Conservation (phyloP, 2,888 invertebrate species). For the Poecilus cupreus region DNA sequence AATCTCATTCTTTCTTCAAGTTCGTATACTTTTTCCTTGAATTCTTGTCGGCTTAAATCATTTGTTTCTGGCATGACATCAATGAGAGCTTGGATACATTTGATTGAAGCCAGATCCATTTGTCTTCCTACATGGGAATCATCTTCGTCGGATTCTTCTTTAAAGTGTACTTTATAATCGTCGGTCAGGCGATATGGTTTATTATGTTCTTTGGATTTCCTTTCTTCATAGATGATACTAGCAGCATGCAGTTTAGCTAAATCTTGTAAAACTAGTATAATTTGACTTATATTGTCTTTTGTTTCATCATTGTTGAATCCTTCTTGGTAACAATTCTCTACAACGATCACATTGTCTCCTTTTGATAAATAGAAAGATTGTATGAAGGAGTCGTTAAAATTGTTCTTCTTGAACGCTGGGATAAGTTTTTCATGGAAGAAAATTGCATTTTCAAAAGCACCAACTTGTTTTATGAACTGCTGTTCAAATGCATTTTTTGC, state of each 20-base stretch:
- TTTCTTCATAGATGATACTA: conserved; percentile 67
- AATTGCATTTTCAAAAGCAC: conserved; percentile 61
- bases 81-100: conserved; percentile 53
- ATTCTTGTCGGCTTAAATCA: conserved; percentile 27
- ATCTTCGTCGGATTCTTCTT: conserved; percentile 68
- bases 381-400: conserved; percentile 64
- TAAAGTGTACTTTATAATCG: conserved; percentile 66
- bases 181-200: conserved; percentile 63
- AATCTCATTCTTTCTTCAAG: conserved; percentile 34
- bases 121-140: conserved; percentile 65
- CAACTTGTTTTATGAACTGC: conserved; percentile 38
- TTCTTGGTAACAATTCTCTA: conserved; percentile 67
- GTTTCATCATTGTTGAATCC: conserved; percentile 62
- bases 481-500: too few relatives aligned
- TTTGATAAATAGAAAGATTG: conserved; percentile 67
- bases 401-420: conserved; percentile 11
- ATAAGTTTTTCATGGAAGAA: conserved; percentile 57
- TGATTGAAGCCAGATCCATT: conserved; percentile 52
- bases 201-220: conserved; percentile 59
- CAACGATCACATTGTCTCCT: conserved; percentile 64
- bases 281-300: conserved; percentile 57
- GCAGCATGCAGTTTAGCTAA: conserved; percentile 65
- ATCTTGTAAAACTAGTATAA: conserved; percentile 61
- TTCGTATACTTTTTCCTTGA: conserved; percentile 52
- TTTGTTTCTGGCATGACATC: conserved; percentile 47